phyloP scores from a whole-genome alignment of 23 tunicate species.

The Ciona savignyi region DNA sequence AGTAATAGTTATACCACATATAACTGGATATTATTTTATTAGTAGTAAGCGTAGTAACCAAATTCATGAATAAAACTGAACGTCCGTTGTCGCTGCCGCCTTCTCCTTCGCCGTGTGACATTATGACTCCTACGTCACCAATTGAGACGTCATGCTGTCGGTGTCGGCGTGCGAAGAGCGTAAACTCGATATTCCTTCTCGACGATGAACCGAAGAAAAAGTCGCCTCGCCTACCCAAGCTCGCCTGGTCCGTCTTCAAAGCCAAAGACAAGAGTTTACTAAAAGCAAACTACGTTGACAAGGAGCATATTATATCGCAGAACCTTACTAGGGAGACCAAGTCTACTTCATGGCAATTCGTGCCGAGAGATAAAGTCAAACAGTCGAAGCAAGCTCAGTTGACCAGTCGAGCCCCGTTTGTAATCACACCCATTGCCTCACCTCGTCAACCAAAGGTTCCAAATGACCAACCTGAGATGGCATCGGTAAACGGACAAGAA shows the following conservation, averaged over 20 bases:
- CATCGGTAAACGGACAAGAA: background rate
- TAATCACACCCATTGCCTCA: background rate
- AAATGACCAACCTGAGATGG: background rate
- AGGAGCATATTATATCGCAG: background rate
- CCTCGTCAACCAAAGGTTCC: background rate
- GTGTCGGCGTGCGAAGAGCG: conserved; percentile 16
- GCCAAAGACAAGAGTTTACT: background rate
- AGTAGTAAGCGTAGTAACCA: background rate
- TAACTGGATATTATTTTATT: no score
- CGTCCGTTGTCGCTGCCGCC: background rate
- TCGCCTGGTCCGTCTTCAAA: conserved; percentile 56
- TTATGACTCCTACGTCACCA: conserved; percentile 22
- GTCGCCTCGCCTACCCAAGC: conserved; percentile 40
- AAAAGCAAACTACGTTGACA: background rate
- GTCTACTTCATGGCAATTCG: background rate
- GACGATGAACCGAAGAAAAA: conserved; percentile 11
- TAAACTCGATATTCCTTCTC: conserved; percentile 8
- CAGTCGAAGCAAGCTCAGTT: background rate
- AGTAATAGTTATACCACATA: no score
- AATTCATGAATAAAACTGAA: background rate
- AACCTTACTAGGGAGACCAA: background rate
- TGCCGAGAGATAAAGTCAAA: background rate
- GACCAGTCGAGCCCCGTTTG: background rate
- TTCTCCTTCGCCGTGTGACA: background rate
- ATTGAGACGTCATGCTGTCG: conserved; percentile 20